Percentiles rank a stretch among this genome's conserved stretches.
Conservation (phyloP, 23 tunicate genomes). For the Trididemnum clinides region DNA sequence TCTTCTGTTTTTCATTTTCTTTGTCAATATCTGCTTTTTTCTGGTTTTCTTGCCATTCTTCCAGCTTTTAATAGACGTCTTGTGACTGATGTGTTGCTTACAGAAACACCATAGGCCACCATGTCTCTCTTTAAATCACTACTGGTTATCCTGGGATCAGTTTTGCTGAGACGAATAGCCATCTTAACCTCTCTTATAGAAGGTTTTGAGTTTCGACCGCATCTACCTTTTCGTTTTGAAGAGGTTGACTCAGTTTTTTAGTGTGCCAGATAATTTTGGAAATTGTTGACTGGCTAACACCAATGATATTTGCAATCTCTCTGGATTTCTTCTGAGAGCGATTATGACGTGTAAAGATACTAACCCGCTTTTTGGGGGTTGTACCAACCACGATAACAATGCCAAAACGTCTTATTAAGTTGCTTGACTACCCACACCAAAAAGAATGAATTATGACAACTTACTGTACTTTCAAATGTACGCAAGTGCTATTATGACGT, state of each 20-base stretch:
- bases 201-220: background rate
- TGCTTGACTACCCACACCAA: no score
- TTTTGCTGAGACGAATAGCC: background rate
- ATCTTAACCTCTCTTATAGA: background rate
- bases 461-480: no score
- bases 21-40: background rate
- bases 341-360: background rate
- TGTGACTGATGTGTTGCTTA: background rate
- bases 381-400: background rate
- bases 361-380: background rate
- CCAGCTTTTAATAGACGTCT: background rate
- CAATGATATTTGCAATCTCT: background rate
- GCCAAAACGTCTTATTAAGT: no score
- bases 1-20: background rate
- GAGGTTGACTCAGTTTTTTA: background rate
- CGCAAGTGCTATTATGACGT: no score
- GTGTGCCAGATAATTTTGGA: background rate
- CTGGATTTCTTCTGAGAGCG: background rate
- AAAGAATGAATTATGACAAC: no score
- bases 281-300: background rate
- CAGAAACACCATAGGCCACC: no score
- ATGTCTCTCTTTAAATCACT: background rate
- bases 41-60: background rate
- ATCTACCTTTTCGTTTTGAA: background rate
- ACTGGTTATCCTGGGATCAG: background rate